These are phyloP conservation scores for Listronotus bonariensis DNA, from an alignment of 1,140 invertebrate genomes.

Conservation along the genomic window DNA sequence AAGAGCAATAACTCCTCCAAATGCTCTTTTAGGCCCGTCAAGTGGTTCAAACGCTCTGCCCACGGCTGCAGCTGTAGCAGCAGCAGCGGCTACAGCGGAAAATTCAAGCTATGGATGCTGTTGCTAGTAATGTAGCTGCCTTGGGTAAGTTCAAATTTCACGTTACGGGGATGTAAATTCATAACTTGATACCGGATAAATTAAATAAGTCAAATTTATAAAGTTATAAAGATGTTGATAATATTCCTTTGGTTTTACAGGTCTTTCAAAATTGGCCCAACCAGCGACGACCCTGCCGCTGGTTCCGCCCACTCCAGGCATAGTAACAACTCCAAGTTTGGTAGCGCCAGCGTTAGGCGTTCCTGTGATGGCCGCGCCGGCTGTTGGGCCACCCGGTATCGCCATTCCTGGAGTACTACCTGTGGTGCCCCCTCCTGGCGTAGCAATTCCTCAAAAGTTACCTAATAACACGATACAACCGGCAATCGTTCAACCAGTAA, in stretches of 20 bases:
- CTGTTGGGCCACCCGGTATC: slow-evolving; percentile 57
- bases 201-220: too few relatives aligned
- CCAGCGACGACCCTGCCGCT: slow-evolving; percentile 56
- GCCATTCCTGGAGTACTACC: slow-evolving; percentile 51
- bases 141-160: slow-evolving; percentile 48
- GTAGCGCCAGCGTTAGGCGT: slow-evolving; percentile 41
- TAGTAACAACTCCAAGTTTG: slow-evolving; percentile 46
- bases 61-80: slow-evolving; percentile 92
- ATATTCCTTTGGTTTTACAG: slow-evolving; percentile 38
- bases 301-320: slow-evolving; percentile 44
- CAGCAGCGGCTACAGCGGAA: slow-evolving; percentile 98
- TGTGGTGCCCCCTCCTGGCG: slow-evolving; percentile 61
- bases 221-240: background rate
- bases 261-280: slow-evolving; percentile 63
- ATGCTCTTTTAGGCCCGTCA: slow-evolving; percentile 80
- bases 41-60: slow-evolving; percentile 82
- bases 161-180: too few relatives aligned
- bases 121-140: slow-evolving; percentile 81
- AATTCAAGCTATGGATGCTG: slow-evolving; percentile 96
- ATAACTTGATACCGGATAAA: too few relatives aligned
- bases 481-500: slow-evolving; percentile 57
- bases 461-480: slow-evolving; percentile 46
- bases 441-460: slow-evolving; percentile 57
- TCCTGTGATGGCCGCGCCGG: slow-evolving; percentile 59
- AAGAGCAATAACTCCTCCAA: slow-evolving; percentile 91